These are phyloP conservation scores for Bathynomus jamesi DNA, from an alignment of 1,140 invertebrate genomes.

Conservation along the genomic window DNA sequence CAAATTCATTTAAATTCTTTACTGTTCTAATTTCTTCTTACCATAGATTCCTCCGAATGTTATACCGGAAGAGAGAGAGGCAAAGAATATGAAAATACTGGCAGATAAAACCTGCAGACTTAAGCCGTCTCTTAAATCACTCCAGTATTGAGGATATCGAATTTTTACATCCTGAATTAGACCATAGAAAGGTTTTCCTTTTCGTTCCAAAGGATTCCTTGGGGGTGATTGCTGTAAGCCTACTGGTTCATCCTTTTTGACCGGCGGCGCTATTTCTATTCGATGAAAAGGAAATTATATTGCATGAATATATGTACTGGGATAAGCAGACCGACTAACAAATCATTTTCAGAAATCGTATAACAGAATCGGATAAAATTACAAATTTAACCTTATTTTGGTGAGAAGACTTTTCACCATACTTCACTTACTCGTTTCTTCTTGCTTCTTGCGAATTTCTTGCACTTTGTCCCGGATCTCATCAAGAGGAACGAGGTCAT, in stretches of 20 bases:
- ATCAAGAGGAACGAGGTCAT: conserved; percentile 79
- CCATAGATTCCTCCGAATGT: conserved; percentile 88
- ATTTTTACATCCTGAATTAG: conserved; percentile 77
- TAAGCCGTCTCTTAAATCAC: conserved; percentile 78
- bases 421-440: too few species aligned
- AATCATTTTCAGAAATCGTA: too few species aligned
- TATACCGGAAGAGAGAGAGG: conserved; percentile 84
- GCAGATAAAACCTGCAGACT: conserved; percentile 59
- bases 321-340: too few species aligned
- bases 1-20: too few species aligned
- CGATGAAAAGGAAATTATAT: too few species aligned
- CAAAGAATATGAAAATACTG: conserved; percentile 93
- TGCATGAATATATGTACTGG: too few species aligned
- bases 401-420: too few species aligned
- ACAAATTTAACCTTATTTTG: too few species aligned
- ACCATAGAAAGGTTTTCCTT: conserved; percentile 70
- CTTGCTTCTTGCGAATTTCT: conserved; percentile 39
- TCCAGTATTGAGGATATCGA: conserved; percentile 74
- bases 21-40: too few species aligned
- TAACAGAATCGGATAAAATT: too few species aligned
- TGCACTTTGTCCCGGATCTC: conserved; percentile 52
- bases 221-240: conserved; percentile 14
- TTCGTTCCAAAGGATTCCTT: conserved; percentile 58
- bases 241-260: too few species aligned
- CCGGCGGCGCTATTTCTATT: conserved; percentile 17